Evolutionary conservation across 2,113 vertebrate genomes (phyloP), one percentile per base, ranked within the genome.

Genomic region (Xenus cinereus): DNA sequence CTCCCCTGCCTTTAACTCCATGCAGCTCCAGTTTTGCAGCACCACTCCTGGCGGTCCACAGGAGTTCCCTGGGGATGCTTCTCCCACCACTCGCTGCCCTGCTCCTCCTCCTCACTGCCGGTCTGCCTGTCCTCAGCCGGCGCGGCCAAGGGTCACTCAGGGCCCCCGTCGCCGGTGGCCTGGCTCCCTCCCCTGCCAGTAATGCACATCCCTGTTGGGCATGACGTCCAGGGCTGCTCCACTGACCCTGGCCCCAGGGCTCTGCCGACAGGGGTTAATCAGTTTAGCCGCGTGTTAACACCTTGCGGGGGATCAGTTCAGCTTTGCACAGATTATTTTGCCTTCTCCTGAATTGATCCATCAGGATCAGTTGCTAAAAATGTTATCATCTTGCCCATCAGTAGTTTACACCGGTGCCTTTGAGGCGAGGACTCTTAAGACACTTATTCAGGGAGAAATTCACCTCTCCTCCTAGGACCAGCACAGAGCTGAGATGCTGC

Each of bases 301-400:
- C 91, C 90, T 93, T 74, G 85, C 8, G 3, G 71, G 76, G 93
- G 96, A 97, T 97, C 95, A 95, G 71, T 95, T 97, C 91, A 96
- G 95, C 95, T 96, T 97, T 97, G 80, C 83, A 77, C 93, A 96
- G 94, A 89, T 96, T 97, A 95, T 94, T 97, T 96, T 97, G 94
- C 54, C 88, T 89, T 95, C 84, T 94, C 45, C 78, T 84, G 63
- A 94, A 94, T 68, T 96, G 94, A 95, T 97, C 94, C 96, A 94
- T 95, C 63, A 32, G 95, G 92, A 96, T 96, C 93, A 83, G 92
- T 93, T 96, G 75, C 93, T 96, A 96, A 97, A 97, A 97, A 96
- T 95, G 89, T 96, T 96, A 96, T 69, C 94, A 89, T 91, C 91
- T 88, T 84, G 87, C 78, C 87, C 94, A 85, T 88, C 2, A 1